Conservation (phyloP, 2,797 vertebrate genomes). For the Phoxinus dragarum region DNA sequence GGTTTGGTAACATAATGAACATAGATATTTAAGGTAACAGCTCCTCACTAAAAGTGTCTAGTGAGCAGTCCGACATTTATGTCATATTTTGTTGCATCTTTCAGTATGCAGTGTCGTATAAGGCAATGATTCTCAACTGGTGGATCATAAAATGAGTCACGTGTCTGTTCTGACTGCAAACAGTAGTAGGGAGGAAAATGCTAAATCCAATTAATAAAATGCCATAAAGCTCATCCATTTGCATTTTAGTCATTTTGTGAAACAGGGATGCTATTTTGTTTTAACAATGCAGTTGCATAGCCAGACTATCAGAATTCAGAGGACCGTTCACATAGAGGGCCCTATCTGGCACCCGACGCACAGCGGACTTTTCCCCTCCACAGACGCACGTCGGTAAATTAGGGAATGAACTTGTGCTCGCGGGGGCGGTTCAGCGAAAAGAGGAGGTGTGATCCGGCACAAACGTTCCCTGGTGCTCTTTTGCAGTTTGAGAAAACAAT, state of each 20-base stretch:
- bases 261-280: not conserved
- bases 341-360: too few relatives aligned
- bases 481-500: too few relatives aligned
- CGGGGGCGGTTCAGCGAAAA: too few relatives aligned
- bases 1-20: slow-evolving; percentile 13
- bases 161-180: not conserved
- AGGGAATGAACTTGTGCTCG: too few relatives aligned
- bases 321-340: too few relatives aligned
- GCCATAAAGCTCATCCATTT: not conserved
- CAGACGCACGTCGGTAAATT: too few relatives aligned
- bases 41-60: not conserved
- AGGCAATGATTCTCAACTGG: not conserved
- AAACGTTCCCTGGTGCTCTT: too few relatives aligned
- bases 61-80: not conserved
- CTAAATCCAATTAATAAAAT: not conserved
- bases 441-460: too few relatives aligned
- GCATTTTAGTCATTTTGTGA: not conserved
- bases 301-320: not conserved
- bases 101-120: not conserved
- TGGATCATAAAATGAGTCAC: not conserved
- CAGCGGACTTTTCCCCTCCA: too few relatives aligned
- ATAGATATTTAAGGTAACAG: slow-evolving; percentile 11
- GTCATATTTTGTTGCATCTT: not conserved
- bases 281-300: not conserved
- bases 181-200: not conserved